Conservation (phyloP, 2,888 invertebrate genomes). For the Ophraella communa region DNA sequence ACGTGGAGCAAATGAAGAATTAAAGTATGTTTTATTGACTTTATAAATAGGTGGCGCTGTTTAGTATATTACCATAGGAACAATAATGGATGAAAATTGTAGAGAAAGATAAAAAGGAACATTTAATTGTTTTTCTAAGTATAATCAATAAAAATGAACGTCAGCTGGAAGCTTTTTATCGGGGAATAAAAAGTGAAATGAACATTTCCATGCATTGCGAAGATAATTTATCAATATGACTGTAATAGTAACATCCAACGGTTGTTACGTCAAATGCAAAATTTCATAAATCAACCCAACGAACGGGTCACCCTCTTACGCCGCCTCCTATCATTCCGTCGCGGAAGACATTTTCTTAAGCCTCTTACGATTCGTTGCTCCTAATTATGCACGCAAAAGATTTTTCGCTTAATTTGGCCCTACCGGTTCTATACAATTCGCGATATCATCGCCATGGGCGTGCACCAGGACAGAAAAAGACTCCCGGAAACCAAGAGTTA, state of each 20-base stretch:
- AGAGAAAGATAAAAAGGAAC: too few relatives aligned
- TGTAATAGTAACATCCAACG: slow-evolving; percentile 21
- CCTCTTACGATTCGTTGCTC: slow-evolving; percentile 59
- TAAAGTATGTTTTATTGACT: too few relatives aligned
- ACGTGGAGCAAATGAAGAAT: too few relatives aligned
- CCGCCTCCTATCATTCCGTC: slow-evolving; percentile 23
- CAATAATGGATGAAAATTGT: too few relatives aligned
- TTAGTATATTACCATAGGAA: too few relatives aligned
- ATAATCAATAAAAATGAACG: too few relatives aligned
- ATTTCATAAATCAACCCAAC: slow-evolving; percentile 59
- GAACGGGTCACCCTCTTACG: slow-evolving; percentile 6
- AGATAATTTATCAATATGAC: slow-evolving; percentile 46
- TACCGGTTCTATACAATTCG: slow-evolving; percentile 53
- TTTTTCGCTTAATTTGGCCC: slow-evolving; percentile 61
- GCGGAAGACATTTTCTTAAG: slow-evolving; percentile 48
- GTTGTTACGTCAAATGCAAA: slow-evolving; percentile 40
- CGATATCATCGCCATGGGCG: slow-evolving; percentile 39
- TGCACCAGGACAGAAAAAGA: too few relatives aligned
- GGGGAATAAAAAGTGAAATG: too few relatives aligned
- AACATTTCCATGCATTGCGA: slow-evolving; percentile 13
- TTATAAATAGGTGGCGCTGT: too few relatives aligned
- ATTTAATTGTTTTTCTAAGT: too few relatives aligned
- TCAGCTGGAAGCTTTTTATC: too few relatives aligned
- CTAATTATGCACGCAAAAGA: slow-evolving; percentile 62
- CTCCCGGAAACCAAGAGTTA: too few relatives aligned